Conservation (phyloP, 2,797 vertebrate genomes). For the Zalophus californianus region DNA sequence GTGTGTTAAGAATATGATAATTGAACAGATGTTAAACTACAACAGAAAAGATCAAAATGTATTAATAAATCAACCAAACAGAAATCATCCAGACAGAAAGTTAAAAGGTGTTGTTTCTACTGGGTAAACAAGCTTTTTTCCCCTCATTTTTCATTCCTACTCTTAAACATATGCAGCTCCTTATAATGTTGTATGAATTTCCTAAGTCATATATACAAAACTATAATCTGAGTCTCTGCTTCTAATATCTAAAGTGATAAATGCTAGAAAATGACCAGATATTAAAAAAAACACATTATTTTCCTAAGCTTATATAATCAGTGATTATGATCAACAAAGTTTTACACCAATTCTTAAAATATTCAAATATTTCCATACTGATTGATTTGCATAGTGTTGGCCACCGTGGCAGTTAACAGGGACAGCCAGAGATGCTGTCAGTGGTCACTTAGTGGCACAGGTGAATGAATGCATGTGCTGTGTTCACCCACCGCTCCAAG, state of each 20-base stretch:
- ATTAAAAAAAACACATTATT: neutral
- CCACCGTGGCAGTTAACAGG: neutral
- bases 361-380: neutral
- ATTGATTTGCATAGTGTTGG: neutral
- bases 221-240: neutral
- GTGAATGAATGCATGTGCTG: neutral
- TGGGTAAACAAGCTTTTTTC: slow-evolving; percentile 50
- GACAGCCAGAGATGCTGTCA: neutral
- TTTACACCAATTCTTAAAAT: neutral
- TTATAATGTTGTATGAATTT: neutral
- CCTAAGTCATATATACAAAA: neutral
- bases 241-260: neutral
- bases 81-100: slow-evolving; percentile 71
- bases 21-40: slow-evolving; percentile 79
- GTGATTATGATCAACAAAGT: neutral
- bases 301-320: neutral
- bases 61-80: slow-evolving; percentile 77
- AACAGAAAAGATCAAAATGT: slow-evolving; percentile 70
- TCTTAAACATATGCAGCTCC: neutral
- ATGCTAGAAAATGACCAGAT: neutral
- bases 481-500: neutral
- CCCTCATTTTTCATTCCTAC: neutral
- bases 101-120: slow-evolving; percentile 71
- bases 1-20: slow-evolving; percentile 75
- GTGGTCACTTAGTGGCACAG: neutral